Evolutionary conservation across 2,888 invertebrate species (phyloP).

Genomic region (Pecten maximus): DNA sequence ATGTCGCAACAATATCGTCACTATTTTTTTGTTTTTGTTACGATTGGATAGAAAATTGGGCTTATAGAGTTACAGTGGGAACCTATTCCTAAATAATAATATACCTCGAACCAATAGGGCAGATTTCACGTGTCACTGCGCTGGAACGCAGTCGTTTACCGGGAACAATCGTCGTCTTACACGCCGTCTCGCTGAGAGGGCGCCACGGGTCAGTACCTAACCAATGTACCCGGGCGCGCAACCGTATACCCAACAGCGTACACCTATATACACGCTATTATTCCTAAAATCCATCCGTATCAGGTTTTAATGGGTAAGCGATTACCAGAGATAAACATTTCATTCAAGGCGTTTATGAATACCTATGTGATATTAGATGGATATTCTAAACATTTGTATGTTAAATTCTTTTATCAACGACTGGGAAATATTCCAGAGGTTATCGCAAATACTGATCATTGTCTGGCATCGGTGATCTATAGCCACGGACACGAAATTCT

Average conservation of each 20-base stretch:
- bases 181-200: conserved; percentile 33
- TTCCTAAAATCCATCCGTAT: conserved; percentile 46
- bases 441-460: not conserved
- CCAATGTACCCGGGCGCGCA: not conserved
- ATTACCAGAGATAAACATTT: not conserved
- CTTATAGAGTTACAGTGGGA: conserved; percentile 13
- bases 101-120: not conserved
- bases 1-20: not conserved
- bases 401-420: not conserved
- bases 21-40: not conserved
- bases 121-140: conserved; percentile 20
- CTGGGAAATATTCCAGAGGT: conserved; percentile 23
- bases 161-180: conserved; percentile 2
- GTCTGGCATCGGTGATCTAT: not conserved
- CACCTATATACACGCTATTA: conserved; percentile 33
- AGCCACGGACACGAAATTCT: not conserved
- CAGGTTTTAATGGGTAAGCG: conserved; percentile 34
- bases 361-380: conserved; percentile 35
- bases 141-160: not conserved
- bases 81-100: conserved; percentile 17
- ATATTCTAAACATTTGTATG: conserved; percentile 31
- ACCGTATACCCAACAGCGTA: not conserved
- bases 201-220: conserved; percentile 2
- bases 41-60: not conserved
- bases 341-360: conserved; percentile 30